Conservation (phyloP, 2,797 vertebrate genomes). For the Heteromormyrus szaboi region DNA sequence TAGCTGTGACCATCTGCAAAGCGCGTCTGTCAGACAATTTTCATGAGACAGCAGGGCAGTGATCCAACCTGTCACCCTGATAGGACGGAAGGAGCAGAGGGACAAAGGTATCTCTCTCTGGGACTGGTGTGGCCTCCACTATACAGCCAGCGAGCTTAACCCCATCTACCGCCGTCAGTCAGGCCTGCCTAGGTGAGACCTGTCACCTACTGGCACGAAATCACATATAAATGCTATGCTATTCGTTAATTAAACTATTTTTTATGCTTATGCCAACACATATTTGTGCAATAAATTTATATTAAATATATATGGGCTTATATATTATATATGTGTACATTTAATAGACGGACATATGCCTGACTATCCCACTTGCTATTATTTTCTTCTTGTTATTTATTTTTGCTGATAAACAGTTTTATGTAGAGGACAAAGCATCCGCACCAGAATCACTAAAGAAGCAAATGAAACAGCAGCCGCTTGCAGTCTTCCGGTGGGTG, state of each 20-base stretch:
- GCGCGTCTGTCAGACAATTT: background rate
- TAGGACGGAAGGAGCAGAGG: background rate
- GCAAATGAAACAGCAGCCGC: background rate
- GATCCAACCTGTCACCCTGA: background rate
- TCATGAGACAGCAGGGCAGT: background rate
- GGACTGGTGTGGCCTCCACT: background rate
- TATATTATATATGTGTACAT: background rate
- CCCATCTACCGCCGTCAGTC: background rate
- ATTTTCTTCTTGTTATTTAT: background rate
- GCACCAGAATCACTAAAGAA: background rate
- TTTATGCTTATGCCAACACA: background rate
- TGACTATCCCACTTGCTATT: background rate
- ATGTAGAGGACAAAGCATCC: background rate
- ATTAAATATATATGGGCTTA: background rate
- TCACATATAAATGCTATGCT: background rate
- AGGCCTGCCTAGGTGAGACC: background rate
- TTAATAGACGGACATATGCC: background rate
- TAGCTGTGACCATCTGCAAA: constrained; percentile 4
- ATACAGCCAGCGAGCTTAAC: background rate
- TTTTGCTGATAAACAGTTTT: background rate
- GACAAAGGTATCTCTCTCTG: background rate
- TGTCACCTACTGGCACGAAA: background rate
- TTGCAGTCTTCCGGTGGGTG: background rate
- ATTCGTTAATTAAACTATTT: background rate
- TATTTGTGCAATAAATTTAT: background rate